These are phyloP conservation scores for Drosophila hydei DNA, from an alignment of 1,140 invertebrate genomes.

Conservation along the genomic window DNA sequence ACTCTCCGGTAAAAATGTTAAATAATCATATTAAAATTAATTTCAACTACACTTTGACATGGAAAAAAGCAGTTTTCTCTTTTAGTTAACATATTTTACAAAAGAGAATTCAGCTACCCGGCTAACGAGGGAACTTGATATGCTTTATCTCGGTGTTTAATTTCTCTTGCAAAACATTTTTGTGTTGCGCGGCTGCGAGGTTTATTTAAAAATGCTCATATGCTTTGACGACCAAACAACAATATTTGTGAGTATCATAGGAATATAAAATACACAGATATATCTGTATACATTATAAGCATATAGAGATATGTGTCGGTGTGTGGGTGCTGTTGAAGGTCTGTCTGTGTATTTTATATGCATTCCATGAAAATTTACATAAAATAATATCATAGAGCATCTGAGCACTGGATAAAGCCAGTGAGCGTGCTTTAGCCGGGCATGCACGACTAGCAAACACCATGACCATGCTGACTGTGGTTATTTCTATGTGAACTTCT, in stretches of 20 bases:
- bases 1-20: too few species aligned
- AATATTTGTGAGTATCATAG: constrained; percentile 20
- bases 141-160: too few species aligned
- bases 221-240: constrained; percentile 28
- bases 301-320: neutral
- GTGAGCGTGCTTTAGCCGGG: neutral
- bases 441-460: neutral
- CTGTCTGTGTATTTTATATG: constrained; percentile 32
- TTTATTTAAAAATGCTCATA: constrained; percentile 48
- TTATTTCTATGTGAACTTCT: too few species aligned
- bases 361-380: constrained; percentile 46
- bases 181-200: constrained; percentile 4
- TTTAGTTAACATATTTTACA: too few species aligned
- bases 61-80: too few species aligned
- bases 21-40: too few species aligned
- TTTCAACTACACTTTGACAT: too few species aligned
- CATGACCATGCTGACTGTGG: too few species aligned
- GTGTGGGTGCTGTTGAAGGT: neutral
- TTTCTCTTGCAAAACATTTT: constrained; percentile 8
- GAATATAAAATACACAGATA: constrained; percentile 23
- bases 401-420: neutral
- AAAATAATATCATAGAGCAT: constrained; percentile 45
- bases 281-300: neutral
- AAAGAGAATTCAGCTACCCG: too few species aligned
- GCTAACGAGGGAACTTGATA: too few species aligned